Evolutionary conservation across 2,113 vertebrate genomes (phyloP).

Genomic region (Hypanus sabinus): DNA sequence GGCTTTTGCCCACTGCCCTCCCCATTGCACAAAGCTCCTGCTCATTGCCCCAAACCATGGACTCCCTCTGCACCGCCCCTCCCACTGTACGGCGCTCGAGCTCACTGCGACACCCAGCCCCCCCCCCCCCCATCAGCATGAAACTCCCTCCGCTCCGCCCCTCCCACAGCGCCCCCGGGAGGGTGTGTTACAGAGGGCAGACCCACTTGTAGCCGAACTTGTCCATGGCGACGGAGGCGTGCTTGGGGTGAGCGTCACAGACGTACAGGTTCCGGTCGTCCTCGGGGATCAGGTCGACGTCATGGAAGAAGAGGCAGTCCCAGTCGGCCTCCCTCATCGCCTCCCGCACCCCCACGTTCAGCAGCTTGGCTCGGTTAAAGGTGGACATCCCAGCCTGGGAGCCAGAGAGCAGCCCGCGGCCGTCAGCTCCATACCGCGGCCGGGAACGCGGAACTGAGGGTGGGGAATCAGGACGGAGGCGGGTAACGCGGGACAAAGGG

Average conservation of each 20-base stretch:
- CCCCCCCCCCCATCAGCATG: background rate
- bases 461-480: no score
- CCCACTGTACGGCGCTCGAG: background rate
- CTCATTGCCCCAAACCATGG: background rate
- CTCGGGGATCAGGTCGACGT: slow-evolving; percentile 72
- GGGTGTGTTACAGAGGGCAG: background rate
- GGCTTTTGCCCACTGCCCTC: no score
- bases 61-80: background rate
- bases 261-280: slow-evolving; percentile 65
- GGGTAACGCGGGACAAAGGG: no score
- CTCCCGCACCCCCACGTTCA: slow-evolving; percentile 71
- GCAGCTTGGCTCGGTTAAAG: slow-evolving; percentile 67
- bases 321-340: slow-evolving; percentile 72
- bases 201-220: slow-evolving; percentile 76
- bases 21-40: background rate
- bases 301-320: slow-evolving; percentile 72
- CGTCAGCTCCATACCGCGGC: background rate
- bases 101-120: no score
- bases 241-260: slow-evolving; percentile 65
- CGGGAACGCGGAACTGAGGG: no score
- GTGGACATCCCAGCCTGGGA: slow-evolving; percentile 60
- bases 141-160: no score
- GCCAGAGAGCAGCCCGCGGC: background rate
- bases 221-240: slow-evolving; percentile 70
- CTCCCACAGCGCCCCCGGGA: background rate